Evolutionary conservation across 2,797 vertebrate genomes (phyloP).

Genomic region (Crocidura indochinensis): DNA sequence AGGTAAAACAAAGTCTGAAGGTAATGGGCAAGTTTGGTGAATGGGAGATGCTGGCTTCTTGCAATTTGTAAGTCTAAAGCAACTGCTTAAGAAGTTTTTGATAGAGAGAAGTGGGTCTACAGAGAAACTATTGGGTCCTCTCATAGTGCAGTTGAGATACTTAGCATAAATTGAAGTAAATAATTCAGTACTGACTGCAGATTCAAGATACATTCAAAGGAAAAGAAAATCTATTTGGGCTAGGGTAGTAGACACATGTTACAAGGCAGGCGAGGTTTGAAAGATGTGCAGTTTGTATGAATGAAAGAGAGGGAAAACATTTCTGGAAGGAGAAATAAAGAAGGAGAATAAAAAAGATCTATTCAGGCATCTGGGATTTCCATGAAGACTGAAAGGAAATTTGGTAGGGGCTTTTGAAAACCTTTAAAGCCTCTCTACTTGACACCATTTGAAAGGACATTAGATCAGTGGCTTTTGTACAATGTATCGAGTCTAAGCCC

Average conservation of each 20-base stretch:
- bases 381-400: background rate
- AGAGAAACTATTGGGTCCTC: background rate
- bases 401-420: background rate
- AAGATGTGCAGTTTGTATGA: background rate
- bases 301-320: background rate
- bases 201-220: background rate
- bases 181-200: background rate
- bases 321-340: constrained; percentile 14
- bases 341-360: constrained; percentile 10
- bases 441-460: background rate
- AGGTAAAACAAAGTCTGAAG: background rate
- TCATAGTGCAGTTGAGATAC: background rate
- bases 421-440: background rate
- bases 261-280: background rate
- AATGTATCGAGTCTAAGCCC: too few relatives aligned
- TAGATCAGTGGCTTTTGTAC: background rate
- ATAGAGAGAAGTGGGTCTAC: background rate
- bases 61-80: background rate
- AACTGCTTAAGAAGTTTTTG: background rate
- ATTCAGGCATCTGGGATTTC: background rate
- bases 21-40: background rate
- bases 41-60: background rate
- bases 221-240: background rate
- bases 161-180: background rate
- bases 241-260: background rate